Evolutionary conservation across 2,888 invertebrate species (phyloP).

Genomic region (Tenthredo distinguenda): DNA sequence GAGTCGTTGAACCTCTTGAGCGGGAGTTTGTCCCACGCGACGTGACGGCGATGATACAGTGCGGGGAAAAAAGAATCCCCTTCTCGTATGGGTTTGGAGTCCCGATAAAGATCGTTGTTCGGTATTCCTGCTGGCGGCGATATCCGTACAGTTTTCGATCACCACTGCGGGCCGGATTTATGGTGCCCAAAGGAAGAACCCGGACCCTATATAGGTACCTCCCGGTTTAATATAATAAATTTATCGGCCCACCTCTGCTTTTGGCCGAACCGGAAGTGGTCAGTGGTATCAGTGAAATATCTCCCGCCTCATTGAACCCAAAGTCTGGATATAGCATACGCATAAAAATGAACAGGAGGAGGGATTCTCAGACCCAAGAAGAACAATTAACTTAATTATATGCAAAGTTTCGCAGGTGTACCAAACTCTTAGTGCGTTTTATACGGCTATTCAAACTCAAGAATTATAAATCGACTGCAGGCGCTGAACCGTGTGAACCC

Average conservation of each 20-base stretch:
- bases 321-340: neutral
- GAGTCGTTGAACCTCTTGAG: slow-evolving; percentile 43
- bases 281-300: slow-evolving; percentile 33
- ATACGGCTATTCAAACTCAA: neutral
- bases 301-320: slow-evolving; percentile 45
- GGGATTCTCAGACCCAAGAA: neutral
- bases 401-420: slow-evolving; percentile 48
- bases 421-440: neutral
- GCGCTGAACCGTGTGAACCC: slow-evolving; percentile 46
- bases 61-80: neutral
- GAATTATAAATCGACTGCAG: neutral
- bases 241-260: slow-evolving; percentile 12
- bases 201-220: slow-evolving; percentile 4
- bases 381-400: slow-evolving; percentile 44
- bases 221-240: slow-evolving; percentile 43
- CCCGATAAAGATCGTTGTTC: slow-evolving; percentile 21
- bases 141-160: slow-evolving; percentile 8
- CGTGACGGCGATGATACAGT: slow-evolving; percentile 18
- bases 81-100: neutral
- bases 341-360: neutral
- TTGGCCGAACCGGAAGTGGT: slow-evolving; percentile 40
- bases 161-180: slow-evolving; percentile 27
- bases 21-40: slow-evolving; percentile 37
- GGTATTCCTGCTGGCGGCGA: neutral
- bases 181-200: slow-evolving; percentile 9